Evolutionary conservation across 1,140 invertebrate species (phyloP).

Genomic region (Artemia franciscana): DNA sequence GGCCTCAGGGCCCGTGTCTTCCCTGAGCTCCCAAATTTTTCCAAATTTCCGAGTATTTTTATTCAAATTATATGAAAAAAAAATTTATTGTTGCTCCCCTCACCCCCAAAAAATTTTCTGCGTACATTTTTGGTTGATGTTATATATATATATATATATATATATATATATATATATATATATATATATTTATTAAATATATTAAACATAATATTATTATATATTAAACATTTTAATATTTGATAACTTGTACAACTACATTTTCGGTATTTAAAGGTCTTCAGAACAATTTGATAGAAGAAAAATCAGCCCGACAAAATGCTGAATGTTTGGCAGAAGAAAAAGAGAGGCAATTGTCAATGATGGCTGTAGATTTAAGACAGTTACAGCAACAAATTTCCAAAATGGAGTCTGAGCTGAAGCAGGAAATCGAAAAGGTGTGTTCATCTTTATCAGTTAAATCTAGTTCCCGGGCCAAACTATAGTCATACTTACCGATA

Average conservation of each 20-base stretch:
- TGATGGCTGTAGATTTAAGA: slow-evolving; percentile 73
- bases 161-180: too few relatives aligned
- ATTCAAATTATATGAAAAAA: too few relatives aligned
- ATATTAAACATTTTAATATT: too few relatives aligned
- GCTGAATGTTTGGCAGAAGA: slow-evolving; percentile 63
- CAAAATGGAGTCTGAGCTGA: slow-evolving; percentile 65
- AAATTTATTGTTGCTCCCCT: too few relatives aligned
- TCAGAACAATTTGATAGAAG: slow-evolving; percentile 71
- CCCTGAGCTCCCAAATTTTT: too few relatives aligned
- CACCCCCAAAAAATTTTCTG: slow-evolving; percentile 3
- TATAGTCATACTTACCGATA: too few relatives aligned
- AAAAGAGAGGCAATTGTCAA: slow-evolving; percentile 76
- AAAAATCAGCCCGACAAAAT: slow-evolving; percentile 55
- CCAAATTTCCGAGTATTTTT: too few relatives aligned
- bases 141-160: not conserved
- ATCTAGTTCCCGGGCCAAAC: too few relatives aligned
- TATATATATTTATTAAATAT: too few relatives aligned
- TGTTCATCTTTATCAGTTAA: slow-evolving; percentile 1
- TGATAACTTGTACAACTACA: too few relatives aligned
- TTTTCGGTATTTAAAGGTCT: slow-evolving; percentile 39
- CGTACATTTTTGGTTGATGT: slow-evolving; percentile 5
- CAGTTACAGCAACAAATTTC: slow-evolving; percentile 72
- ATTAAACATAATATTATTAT: too few relatives aligned
- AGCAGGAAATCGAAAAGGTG: slow-evolving; percentile 63
- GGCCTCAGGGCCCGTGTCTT: too few relatives aligned